These are phyloP conservation scores for Guaruba guarouba DNA, from an alignment of 2,113 vertebrate species.

Conservation along the genomic window DNA sequence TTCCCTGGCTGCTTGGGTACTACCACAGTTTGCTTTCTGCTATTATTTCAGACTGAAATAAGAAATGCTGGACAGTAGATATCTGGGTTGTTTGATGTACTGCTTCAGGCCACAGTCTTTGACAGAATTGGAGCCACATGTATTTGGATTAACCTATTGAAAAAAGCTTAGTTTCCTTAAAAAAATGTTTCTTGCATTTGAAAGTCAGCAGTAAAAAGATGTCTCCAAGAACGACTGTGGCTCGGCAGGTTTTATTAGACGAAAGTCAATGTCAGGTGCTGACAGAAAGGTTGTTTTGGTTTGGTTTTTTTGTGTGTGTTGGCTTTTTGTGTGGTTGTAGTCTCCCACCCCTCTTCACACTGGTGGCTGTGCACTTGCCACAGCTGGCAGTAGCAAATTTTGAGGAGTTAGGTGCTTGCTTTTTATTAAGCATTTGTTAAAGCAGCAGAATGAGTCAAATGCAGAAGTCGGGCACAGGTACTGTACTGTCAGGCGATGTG, in stretches of 20 bases:
- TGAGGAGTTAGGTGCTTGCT: background rate
- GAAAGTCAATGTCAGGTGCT: background rate
- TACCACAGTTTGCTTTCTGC: background rate
- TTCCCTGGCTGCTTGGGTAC: background rate
- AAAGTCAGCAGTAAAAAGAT: background rate
- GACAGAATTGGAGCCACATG: background rate
- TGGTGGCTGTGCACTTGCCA: background rate
- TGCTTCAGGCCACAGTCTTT: background rate
- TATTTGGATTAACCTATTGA: background rate
- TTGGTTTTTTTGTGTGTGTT: background rate
- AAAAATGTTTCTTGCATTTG: background rate
- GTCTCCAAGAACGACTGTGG: background rate
- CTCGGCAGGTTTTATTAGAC: background rate
- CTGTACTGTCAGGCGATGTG: background rate
- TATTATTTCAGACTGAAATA: background rate
- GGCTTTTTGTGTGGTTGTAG: background rate
- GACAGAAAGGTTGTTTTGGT: background rate
- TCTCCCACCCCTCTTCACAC: accelerated
- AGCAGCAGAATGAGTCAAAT: background rate
- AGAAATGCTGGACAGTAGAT: background rate
- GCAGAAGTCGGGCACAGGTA: background rate
- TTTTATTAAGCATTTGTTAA: background rate
- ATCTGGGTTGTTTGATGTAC: background rate
- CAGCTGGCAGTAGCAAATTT: background rate
- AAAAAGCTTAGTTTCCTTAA: background rate